Evolutionary conservation across 1,140 invertebrate genomes (phyloP).

Genomic region (Hetaerina americana): DNA sequence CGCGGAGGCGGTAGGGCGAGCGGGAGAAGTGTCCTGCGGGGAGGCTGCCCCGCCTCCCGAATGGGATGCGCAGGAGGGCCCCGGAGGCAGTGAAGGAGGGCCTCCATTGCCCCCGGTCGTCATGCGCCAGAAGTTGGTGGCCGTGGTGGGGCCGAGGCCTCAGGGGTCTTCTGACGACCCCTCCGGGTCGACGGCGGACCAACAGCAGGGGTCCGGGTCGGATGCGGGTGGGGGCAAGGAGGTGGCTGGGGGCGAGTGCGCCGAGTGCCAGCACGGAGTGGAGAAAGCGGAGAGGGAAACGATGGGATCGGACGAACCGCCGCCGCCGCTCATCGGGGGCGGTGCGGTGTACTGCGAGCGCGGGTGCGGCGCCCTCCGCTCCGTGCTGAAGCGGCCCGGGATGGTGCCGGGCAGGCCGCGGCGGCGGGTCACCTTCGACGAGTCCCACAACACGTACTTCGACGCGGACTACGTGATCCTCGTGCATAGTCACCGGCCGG

Average conservation of each 20-base stretch:
- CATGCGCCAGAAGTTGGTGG: conserved; percentile 1
- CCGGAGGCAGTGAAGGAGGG: neutral
- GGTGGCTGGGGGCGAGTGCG: neutral
- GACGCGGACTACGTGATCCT: conserved; percentile 78
- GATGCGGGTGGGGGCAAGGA: neutral
- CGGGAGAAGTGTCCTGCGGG: too few species aligned
- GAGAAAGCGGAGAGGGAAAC: conserved; percentile 27
- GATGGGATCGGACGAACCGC: conserved; percentile 29
- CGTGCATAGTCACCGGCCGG: conserved; percentile 67
- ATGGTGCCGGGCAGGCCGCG: conserved; percentile 34
- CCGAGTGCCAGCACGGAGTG: neutral
- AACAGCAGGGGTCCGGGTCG: neutral
- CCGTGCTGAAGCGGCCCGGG: conserved; percentile 35
- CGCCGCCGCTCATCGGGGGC: conserved; percentile 21
- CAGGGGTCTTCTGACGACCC: neutral
- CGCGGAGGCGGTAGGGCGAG: too few species aligned
- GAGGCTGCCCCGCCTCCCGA: too few species aligned
- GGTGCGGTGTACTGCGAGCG: conserved; percentile 17
- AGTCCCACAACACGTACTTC: conserved; percentile 73
- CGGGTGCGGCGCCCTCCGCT: conserved; percentile 34
- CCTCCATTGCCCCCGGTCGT: neutral
- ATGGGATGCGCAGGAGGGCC: neutral
- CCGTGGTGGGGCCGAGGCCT: neutral
- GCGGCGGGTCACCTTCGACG: conserved; percentile 70
- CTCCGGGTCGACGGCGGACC: neutral